phyloP scores from a whole-genome alignment of 2,797 vertebrate genomes.

The Neosilurus hyrtlii region DNA sequence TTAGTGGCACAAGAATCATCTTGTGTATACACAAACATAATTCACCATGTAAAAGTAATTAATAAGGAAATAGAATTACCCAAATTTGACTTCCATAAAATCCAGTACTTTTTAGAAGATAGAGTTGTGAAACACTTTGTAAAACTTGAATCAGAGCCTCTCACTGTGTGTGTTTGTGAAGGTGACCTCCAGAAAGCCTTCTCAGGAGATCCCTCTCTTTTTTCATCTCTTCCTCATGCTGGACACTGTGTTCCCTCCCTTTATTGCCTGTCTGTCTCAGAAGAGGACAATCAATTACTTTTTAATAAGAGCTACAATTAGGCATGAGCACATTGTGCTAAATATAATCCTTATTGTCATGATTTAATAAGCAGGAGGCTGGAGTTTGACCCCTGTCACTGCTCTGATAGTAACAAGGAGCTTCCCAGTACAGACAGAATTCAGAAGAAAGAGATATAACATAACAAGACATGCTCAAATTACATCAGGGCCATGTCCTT shows the following conservation, averaged over 20 bases:
- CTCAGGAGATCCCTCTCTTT: constrained; percentile 31
- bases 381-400: constrained; percentile 49
- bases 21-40: not conserved
- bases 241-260: constrained; percentile 38
- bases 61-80: not conserved
- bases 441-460: constrained; percentile 14
- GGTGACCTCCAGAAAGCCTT: constrained; percentile 24
- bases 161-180: constrained; percentile 13
- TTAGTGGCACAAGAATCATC: not conserved
- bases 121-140: not conserved
- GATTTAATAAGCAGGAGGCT: constrained; percentile 53
- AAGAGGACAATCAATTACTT: constrained; percentile 52
- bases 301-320: constrained; percentile 56
- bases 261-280: constrained; percentile 37
- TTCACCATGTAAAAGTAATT: not conserved
- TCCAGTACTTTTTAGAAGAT: not conserved
- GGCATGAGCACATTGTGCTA: constrained; percentile 40
- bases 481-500: not conserved
- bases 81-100: not conserved
- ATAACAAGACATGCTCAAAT: constrained; percentile 34
- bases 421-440: constrained; percentile 24
- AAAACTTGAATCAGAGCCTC: not conserved
- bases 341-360: constrained; percentile 57
- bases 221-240: constrained; percentile 1
- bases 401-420: constrained; percentile 32